Evolutionary conservation across 2,113 vertebrate genomes (phyloP), one percentile per base, ranked within the genome.

Genomic region (Stigmatopora argus): DNA sequence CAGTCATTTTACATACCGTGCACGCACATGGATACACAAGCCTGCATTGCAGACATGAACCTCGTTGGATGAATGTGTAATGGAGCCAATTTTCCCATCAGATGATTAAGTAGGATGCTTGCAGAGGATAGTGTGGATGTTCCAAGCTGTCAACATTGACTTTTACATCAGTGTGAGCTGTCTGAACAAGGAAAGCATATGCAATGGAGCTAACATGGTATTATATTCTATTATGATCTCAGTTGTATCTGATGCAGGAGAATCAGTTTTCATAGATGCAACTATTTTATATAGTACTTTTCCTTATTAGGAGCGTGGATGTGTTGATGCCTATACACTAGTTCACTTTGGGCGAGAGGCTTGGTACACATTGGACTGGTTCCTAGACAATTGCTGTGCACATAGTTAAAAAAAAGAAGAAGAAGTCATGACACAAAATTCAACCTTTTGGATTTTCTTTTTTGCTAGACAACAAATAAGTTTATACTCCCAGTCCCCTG

Each of bases 41-140:
- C 9, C 44, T 19, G 7, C 59, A 45, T 14, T 45, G 35, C 59
- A 74, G 35, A 66, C 71, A 60, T 52, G 5, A 47, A 67, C 69
- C 60, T 18, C 3, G 14, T 57, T 23, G 17, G 47, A 80, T 64
- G 69, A 69, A 7, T n/a, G 62, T 82, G 81, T 78, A 77, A 45
- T 35, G 23, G 53, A 72, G 78, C 81, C 83, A 83, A 66, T 68
- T 48, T 69, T 71, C 38, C 73, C 78, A 85, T 85, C 74, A 79
- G 49, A 71, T 69, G 81, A 82, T 83, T 81, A 79, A 80, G 74
- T 65, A 64, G 64, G 59, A 66, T 21, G 57, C 17, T 67, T 64
- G 19, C 67, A 70, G 67, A 21, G 66, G 75, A 75, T 63, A 66
- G 65, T 69, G 72, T 75, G 67, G 65, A 75, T 19, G 38, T 38